Evolutionary conservation across 35 echinoderm and acorn worm genomes (phyloP), one percentile per base, ranked within the genome.

Genomic region (Hemicentrotus pulcherrimus): DNA sequence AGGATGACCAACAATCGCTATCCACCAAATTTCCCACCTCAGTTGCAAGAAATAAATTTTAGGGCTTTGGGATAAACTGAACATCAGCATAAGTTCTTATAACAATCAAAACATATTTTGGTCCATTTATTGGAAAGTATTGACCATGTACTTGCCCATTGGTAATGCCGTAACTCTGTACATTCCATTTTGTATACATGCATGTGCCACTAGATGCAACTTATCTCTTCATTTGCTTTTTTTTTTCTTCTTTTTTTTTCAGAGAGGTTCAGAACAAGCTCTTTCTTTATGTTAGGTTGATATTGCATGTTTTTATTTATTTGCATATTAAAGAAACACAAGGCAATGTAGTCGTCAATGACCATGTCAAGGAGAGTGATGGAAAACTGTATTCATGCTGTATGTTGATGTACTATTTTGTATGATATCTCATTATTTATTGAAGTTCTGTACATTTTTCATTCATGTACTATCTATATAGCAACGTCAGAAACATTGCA

Each of bases 371-470:
- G 65, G 65, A n/a, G 28, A 78, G 7, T 6, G 65, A 78, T 28
- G 22, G 4, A n/a, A 78, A 78, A 9, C 18, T 78, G 65, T 78
- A 78, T 78, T 78, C 65, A 78, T 78, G 65, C 28, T 18, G 19
- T 78, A 78, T 78, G 65, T 78, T n/a, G 65, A 22, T 78, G 65
- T 78, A 78, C 19, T 78, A 78, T 78, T 78, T 78, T 78, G 65
- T 78, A 78, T 78, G 65, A 78, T 78, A 78, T 78, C 28, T 78
- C 19, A 78, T 78, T 78, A 78, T 78, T 78, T 78, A 78, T 78
- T 78, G 65, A 78, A 78, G 22, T 78, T 78, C 65, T 78, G 65
- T 78, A 78, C 65, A 78, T 78, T 78, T 78, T 22, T 78, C 28
- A 28, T 78, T 78, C 65, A 78, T n/a, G 28, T 78, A 78, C 65